phyloP scores from a whole-genome alignment of 1,140 invertebrate species.

The Caenorhabditis tropicalis region DNA sequence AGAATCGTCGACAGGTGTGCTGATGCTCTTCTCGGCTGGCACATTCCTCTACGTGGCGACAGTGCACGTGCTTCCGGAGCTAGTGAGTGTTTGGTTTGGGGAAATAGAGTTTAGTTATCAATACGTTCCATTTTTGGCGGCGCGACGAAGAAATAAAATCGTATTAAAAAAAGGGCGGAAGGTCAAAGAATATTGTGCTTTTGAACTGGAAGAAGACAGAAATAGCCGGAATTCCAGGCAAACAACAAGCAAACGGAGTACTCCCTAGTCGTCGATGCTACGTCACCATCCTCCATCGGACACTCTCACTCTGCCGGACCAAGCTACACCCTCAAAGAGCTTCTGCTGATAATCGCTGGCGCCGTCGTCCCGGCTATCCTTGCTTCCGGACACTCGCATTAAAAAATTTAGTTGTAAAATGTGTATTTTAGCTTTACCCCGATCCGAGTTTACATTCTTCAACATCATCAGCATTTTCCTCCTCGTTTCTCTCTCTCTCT shows the following conservation, averaged over 20 bases:
- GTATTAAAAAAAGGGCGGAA: too few relatives aligned
- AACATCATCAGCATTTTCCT: not conserved
- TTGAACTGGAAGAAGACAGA: not conserved
- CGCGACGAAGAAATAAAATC: too few relatives aligned
- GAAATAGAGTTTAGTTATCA: not conserved
- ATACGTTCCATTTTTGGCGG: not conserved
- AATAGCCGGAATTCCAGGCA: slow-evolving; percentile 60
- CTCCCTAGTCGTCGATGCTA: slow-evolving; percentile 73
- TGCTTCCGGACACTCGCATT: slow-evolving; percentile 90
- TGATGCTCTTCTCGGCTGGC: slow-evolving; percentile 97
- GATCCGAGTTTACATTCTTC: not conserved
- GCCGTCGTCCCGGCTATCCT: slow-evolving; percentile 85
- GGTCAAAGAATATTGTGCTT: not conserved
- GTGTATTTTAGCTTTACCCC: slow-evolving; percentile 6
- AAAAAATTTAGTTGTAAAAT: slow-evolving; percentile 47
- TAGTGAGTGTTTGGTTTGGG: slow-evolving; percentile 73
- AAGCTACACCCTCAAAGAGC: slow-evolving; percentile 81
- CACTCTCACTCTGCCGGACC: slow-evolving; percentile 61
- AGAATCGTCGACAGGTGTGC: slow-evolving; percentile 89
- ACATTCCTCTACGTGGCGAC: slow-evolving; percentile 98
- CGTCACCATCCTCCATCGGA: slow-evolving; percentile 22
- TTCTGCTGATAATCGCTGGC: slow-evolving; percentile 83
- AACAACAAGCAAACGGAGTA: slow-evolving; percentile 74
- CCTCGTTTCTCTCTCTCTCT: not conserved
- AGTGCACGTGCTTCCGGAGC: slow-evolving; percentile 93